These are phyloP conservation scores for Chiridota heheva DNA, from an alignment of 35 echinoderm and acorn worm species.

Conservation along the genomic window DNA sequence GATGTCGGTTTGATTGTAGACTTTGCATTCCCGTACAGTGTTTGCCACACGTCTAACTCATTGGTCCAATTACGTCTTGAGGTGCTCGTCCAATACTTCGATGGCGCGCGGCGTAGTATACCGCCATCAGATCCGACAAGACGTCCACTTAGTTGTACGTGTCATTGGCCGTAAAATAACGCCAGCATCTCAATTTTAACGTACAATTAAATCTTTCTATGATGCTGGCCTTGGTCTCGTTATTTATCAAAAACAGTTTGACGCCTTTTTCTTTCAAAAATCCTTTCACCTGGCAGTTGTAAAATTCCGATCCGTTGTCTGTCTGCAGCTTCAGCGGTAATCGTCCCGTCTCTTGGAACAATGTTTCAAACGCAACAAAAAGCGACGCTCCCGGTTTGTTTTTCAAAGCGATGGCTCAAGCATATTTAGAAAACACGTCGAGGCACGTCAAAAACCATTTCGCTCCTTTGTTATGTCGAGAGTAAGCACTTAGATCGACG, in stretches of 20 bases:
- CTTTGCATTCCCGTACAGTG: background rate
- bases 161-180: slow-evolving; percentile 41
- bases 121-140: background rate
- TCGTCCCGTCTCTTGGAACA: background rate
- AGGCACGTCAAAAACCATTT: slow-evolving; percentile 31
- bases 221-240: slow-evolving; percentile 43
- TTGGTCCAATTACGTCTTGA: background rate
- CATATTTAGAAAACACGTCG: slow-evolving; percentile 55
- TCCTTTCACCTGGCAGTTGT: background rate
- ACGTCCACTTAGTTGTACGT: slow-evolving; percentile 25
- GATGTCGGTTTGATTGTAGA: too few relatives aligned
- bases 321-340: slow-evolving; percentile 13
- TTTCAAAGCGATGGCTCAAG: slow-evolving; percentile 50
- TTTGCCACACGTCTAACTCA: slow-evolving; percentile 22
- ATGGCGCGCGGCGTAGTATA: slow-evolving; percentile 8
- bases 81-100: slow-evolving; percentile 37
- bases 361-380: background rate
- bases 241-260: slow-evolving; percentile 25
- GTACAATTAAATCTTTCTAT: slow-evolving; percentile 54
- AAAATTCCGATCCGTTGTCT: slow-evolving; percentile 53
- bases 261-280: background rate
- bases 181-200: slow-evolving; percentile 41
- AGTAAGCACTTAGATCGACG: slow-evolving; percentile 29
- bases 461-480: slow-evolving; percentile 1
- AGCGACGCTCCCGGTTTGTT: slow-evolving; percentile 22